Evolutionary conservation across 2,888 invertebrate genomes (phyloP).

Genomic region (Anoplius nigerrimus): DNA sequence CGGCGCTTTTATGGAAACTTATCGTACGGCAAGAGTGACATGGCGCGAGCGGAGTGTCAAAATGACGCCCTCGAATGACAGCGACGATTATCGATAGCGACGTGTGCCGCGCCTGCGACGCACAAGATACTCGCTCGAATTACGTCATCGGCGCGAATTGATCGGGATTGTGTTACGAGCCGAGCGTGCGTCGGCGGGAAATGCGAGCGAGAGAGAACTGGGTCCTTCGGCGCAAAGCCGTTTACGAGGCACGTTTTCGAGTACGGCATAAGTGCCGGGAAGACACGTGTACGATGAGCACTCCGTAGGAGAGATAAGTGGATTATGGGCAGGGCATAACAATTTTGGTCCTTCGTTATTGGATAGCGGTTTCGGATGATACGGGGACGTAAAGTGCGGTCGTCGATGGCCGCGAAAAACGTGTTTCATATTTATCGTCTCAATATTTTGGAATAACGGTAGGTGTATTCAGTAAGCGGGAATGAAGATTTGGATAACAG

Average conservation of each 20-base stretch:
- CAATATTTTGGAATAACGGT: too few species aligned
- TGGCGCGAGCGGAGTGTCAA: background rate
- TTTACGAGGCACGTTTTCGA: too few species aligned
- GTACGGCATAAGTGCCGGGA: too few species aligned
- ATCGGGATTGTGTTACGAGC: conserved; percentile 13
- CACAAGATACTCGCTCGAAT: conserved; percentile 15
- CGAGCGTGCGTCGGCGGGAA: background rate
- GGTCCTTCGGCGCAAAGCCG: background rate
- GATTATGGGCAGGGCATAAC: background rate
- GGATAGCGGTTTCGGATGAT: too few species aligned
- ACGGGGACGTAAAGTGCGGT: too few species aligned
- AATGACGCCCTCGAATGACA: background rate
- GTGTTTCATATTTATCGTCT: too few species aligned
- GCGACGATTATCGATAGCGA: background rate
- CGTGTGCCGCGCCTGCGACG: conserved; percentile 13
- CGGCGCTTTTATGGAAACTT: conserved; percentile 49
- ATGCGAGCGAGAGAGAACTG: background rate
- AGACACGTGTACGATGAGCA: too few species aligned
- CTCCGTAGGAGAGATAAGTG: background rate
- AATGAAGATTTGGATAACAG: too few species aligned
- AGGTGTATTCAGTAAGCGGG: too few species aligned
- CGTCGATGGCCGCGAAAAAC: too few species aligned
- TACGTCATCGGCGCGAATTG: conserved; percentile 21
- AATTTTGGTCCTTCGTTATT: background rate
- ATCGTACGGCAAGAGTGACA: background rate